These are phyloP conservation scores for Caranx melampygus DNA, from an alignment of 2,113 vertebrate genomes.

Conservation along the genomic window DNA sequence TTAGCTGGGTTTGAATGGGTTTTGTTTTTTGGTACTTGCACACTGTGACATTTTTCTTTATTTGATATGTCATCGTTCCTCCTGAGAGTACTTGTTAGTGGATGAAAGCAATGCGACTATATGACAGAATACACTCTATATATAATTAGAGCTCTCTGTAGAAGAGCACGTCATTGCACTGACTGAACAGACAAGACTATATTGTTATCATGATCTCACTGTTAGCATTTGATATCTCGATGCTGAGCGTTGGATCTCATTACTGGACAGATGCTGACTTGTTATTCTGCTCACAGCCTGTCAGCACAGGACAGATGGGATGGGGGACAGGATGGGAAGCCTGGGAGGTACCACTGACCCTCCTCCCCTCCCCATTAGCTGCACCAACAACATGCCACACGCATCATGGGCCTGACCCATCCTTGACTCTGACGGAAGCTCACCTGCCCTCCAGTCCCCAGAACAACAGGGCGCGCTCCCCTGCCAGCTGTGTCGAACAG, in stretches of 20 bases:
- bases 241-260: slow-evolving; percentile 61
- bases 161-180: slow-evolving; percentile 30
- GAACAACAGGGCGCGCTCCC: slow-evolving; percentile 64
- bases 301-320: slow-evolving; percentile 79
- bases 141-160: slow-evolving; percentile 16
- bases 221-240: slow-evolving; percentile 72
- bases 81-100: not conserved
- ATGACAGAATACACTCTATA: not conserved
- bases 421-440: slow-evolving; percentile 64
- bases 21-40: not conserved
- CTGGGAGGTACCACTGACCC: slow-evolving; percentile 74
- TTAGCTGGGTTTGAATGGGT: too few relatives aligned
- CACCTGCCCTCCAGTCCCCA: slow-evolving; percentile 69
- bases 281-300: slow-evolving; percentile 69
- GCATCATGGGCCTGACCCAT: slow-evolving; percentile 60
- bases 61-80: not conserved
- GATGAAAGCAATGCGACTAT: not conserved
- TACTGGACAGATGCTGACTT: slow-evolving; percentile 73
- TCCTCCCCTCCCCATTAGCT: slow-evolving; percentile 64
- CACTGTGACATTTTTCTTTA: not conserved
- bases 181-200: slow-evolving; percentile 25
- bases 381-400: slow-evolving; percentile 66
- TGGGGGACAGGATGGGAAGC: slow-evolving; percentile 44
- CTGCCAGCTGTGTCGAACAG: slow-evolving; percentile 66
- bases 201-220: slow-evolving; percentile 58